Conservation (phyloP, 1,140 invertebrate species). For the Kradibia gibbosae region DNA sequence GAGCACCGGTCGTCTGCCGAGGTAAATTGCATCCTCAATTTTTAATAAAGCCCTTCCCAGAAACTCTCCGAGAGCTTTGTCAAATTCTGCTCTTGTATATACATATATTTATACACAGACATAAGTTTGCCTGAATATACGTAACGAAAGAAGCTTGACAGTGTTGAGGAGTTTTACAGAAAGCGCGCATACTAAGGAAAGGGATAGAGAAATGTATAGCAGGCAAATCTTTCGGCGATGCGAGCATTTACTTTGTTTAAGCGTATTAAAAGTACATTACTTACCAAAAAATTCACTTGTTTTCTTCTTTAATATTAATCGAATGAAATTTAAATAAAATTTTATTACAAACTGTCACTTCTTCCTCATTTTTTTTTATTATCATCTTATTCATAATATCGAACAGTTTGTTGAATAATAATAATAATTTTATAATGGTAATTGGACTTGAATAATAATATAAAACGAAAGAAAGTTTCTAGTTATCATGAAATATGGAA, state of each 20-base stretch:
- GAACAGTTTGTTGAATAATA: no score
- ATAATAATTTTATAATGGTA: no score
- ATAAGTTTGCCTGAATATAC: conserved; percentile 53
- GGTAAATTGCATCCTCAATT: conserved; percentile 67
- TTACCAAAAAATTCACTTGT: background rate
- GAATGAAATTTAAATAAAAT: background rate
- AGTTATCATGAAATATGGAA: no score
- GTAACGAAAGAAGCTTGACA: background rate
- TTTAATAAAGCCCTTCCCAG: conserved; percentile 61
- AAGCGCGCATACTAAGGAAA: background rate
- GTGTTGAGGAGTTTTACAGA: background rate
- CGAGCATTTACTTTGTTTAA: conserved; percentile 22
- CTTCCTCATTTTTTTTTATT: no score
- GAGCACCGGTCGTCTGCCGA: conserved; percentile 48
- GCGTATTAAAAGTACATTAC: conserved; percentile 1
- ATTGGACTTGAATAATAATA: no score
- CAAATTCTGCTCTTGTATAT: conserved; percentile 52
- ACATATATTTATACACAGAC: conserved; percentile 49
- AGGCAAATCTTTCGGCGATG: background rate
- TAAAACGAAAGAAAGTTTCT: no score
- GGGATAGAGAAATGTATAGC: background rate
- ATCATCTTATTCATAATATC: no score
- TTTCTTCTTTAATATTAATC: background rate
- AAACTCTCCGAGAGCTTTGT: conserved; percentile 54
- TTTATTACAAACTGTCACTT: no score